Base-by-base conservation (phyloP, 1,140 invertebrate species). In the Oryzaephilus surinamensis region DNA sequence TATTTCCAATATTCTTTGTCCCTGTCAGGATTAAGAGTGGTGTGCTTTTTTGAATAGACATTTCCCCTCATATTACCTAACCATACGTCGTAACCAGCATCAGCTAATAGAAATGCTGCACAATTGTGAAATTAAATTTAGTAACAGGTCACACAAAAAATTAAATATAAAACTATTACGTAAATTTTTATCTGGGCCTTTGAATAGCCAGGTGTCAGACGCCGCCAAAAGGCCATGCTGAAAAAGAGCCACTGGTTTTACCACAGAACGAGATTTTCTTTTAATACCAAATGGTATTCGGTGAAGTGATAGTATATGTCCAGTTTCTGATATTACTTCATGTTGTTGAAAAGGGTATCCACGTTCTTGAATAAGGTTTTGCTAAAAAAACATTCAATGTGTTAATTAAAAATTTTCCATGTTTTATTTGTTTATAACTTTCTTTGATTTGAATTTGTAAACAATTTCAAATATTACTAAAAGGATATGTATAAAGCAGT, bases 41-140 rank as follows among this genome's bases (percentile, higher is more conserved):
- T 29, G 48, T 73, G 71, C 7, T 58, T 55, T 8, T 53, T 59
- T 0, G 71, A 73, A 50, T 80, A 77, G 15, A 55, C 59, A 42
- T 72, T 81, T 0, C 79, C 79, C 27, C 80, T 63, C 4, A 64
- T 60, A 51, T 83, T 83, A 0, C 73, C 72, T 31, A 81, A 50
- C 79, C 79, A 84, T 0, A 86, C 81, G 52, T 87, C 83, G 46
- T 73, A 87, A 20, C 81, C 81, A 33, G 60, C 59, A 61, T 82
- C 76, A 4, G 76, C 72, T 6, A 83, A 61, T 15, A 78, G 58
- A 47, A 76, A 81, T 8, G 56, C 79, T 78, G 44, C 24, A 64
- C 63, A 43, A 20, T 2, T 10, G 8, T n/a, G 19, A 6, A 24
- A 16, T 28, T 7, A n/a, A n/a, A n/a, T n/a, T 35, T 17, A 26